Base-by-base conservation (phyloP, 1,140 invertebrate genomes). In the Caenorhabditis brenneri region DNA sequence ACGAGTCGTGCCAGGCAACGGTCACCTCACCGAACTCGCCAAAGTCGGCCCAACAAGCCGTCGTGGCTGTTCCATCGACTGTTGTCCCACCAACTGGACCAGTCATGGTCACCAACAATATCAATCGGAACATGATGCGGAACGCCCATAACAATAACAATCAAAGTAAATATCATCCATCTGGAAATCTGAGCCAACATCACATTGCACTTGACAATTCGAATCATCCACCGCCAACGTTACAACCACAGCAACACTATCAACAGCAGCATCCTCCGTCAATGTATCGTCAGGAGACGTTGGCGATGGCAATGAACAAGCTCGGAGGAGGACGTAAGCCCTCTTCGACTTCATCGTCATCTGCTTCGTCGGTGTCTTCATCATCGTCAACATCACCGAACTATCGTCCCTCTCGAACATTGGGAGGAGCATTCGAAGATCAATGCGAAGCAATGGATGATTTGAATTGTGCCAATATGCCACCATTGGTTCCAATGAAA, bases 161-260 rank as follows among this genome's bases (percentile, higher is more conserved):
- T 27, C 53, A 55, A 5, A 33, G 19, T 15, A 74, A 74, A 27
- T 74, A 46, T 74, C 65, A 39, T 15, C 2, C 58, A 19, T 16
- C 29, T 65, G 65, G 65, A 24, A 74, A 42, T 19, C 65, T 42
- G 15, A 74, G n/a, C 36, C 65, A 74, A 7, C 22, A 39, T 46
- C 65, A 31, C 10, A 65, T 65, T 24, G 65, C 36, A 12, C 19
- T 42, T 9, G 65, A 74, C 15, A 31, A 74, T 74, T 74, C 36
- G 65, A 42, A 74, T n/a, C 65, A 74, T 74, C 65, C 65, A 42
- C 65, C 65, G 29, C 65, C 65, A 33, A 74, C 65, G 29, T 46
- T 74, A 42, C 65, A 74, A 42, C 65, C 65, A 42, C 33, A 65
- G 31, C 58, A 65, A 65, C 24, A 31, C 6, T 74, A 74, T 46